Percentiles rank a stretch among this genome's conserved stretches.
phyloP scores from a whole-genome alignment of 2,797 vertebrate genomes.

The Falco columbarius region DNA sequence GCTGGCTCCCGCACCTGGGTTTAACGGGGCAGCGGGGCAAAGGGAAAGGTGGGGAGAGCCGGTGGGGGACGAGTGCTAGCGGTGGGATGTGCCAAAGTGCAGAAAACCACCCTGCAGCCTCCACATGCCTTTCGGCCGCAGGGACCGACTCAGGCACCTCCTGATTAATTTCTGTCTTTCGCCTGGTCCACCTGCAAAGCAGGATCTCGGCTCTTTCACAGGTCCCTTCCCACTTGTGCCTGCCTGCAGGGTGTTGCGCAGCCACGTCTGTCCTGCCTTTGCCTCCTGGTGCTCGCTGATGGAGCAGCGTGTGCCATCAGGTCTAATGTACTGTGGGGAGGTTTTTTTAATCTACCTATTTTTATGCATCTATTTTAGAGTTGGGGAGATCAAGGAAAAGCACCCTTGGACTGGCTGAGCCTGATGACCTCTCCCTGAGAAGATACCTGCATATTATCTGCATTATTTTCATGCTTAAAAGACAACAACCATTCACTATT shows the following conservation, averaged over 20 bases:
- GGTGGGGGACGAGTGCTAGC: neutral
- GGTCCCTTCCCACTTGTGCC: neutral
- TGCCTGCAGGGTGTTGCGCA: rapidly evolving
- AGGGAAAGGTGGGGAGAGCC: neutral
- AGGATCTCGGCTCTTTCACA: rapidly evolving
- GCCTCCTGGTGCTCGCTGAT: neutral
- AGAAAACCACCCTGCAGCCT: neutral
- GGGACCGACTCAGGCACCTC: rapidly evolving
- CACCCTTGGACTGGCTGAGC: neutral
- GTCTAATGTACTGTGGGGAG: neutral
- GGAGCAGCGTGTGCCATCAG: rapidly evolving
- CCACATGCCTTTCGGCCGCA: rapidly evolving
- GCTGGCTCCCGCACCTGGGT: neutral
- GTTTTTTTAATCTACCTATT: neutral
- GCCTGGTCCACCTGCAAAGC: rapidly evolving
- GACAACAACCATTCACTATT: rapidly evolving
- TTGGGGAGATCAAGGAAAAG: neutral
- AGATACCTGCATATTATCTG: neutral
- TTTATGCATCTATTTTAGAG: neutral
- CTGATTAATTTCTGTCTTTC: neutral
- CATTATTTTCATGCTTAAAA: neutral
- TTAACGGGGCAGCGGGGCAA: neutral
- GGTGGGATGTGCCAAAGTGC: neutral
- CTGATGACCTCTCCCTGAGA: neutral
- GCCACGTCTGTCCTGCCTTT: neutral